Percentiles rank a stretch among this genome's conserved stretches.
phyloP scores from a whole-genome alignment of 1,140 invertebrate genomes.

The Nasonia longicornis region DNA sequence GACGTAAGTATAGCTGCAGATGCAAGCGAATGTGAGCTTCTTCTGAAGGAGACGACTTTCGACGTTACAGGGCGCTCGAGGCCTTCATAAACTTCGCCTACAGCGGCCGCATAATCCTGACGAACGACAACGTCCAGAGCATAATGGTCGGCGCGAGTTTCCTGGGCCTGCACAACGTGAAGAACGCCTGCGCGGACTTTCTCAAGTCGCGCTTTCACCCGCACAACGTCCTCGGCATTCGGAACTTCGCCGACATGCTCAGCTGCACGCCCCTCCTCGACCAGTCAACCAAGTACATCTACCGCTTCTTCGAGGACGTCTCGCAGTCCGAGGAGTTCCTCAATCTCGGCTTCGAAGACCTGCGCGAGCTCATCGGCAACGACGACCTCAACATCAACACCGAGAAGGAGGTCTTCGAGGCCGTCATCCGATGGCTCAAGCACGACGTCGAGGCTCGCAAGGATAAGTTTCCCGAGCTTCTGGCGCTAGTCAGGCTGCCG shows the following conservation, averaged over 20 bases:
- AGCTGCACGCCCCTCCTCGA: constrained; percentile 80
- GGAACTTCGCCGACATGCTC: constrained; percentile 86
- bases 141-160: constrained; percentile 91
- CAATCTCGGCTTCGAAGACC: constrained; percentile 73
- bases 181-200: constrained; percentile 87
- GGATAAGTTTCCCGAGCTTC: constrained; percentile 76
- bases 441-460: constrained; percentile 73
- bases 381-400: constrained; percentile 84
- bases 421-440: constrained; percentile 86
- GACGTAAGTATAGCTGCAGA: constrained; percentile 68
- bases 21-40: neutral
- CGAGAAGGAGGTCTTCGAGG: constrained; percentile 85
- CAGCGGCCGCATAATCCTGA: constrained; percentile 83
- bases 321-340: constrained; percentile 85
- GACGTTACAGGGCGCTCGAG: constrained; percentile 78
- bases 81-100: constrained; percentile 90
- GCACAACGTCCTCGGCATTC: constrained; percentile 86
- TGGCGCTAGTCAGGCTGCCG: constrained; percentile 84
- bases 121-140: constrained; percentile 85
- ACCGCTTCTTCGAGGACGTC: constrained; percentile 86
- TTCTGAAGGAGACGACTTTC: constrained; percentile 1
- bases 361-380: constrained; percentile 79
- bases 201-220: constrained; percentile 84
- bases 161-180: constrained; percentile 83
- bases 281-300: constrained; percentile 85